Evolutionary conservation across 1,140 invertebrate genomes (phyloP).

Genomic region (Meloidogyne exigua): DNA sequence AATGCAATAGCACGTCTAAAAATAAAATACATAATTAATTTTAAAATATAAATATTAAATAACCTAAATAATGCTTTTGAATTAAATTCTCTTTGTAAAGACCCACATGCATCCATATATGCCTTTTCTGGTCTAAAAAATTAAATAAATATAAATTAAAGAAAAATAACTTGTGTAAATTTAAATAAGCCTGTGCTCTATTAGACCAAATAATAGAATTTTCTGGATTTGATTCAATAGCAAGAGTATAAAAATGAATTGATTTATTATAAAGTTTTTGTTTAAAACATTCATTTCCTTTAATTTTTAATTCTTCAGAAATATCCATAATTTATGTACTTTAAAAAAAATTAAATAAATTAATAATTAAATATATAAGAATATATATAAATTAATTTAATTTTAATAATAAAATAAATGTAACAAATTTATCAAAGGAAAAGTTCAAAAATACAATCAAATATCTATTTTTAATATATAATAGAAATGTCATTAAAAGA

Average conservation of each 20-base stretch:
- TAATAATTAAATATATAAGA: background rate
- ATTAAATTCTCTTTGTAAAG: constrained; percentile 14
- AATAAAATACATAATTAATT: background rate
- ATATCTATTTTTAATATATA: too few relatives aligned
- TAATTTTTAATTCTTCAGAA: constrained; percentile 9
- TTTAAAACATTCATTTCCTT: constrained; percentile 28
- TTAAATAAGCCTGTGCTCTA: constrained; percentile 24
- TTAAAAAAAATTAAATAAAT: background rate
- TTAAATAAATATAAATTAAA: background rate
- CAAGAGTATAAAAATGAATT: constrained; percentile 17
- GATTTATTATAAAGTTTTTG: constrained; percentile 22
- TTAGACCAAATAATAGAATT: constrained; percentile 23
- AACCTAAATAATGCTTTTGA: background rate
- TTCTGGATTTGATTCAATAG: constrained; percentile 12
- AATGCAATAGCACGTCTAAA: constrained; percentile 24
- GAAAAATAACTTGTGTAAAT: constrained; percentile 14
- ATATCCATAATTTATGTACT: background rate
- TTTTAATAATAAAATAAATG: too few relatives aligned
- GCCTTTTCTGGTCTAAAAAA: constrained; percentile 20
- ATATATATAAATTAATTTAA: background rate
- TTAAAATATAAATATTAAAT: background rate
- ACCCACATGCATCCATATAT: constrained; percentile 23
- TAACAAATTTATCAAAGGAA: too few relatives aligned
- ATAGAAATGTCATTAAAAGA: background rate
- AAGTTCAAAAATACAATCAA: background rate